Base-by-base conservation (phyloP, 2,888 invertebrate genomes). In the Osedax frankpressi region DNA sequence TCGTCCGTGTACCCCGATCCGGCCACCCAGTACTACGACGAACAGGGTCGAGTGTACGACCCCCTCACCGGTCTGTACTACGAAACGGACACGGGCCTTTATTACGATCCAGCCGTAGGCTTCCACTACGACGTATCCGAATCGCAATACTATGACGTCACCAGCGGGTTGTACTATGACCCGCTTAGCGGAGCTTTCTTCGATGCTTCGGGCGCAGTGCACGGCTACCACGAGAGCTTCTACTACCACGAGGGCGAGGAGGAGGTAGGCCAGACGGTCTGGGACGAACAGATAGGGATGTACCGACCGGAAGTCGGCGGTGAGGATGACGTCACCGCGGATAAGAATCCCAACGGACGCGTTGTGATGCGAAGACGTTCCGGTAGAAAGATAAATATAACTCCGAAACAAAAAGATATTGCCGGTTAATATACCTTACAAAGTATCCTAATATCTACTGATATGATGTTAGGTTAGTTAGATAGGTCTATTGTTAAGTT, bases 161-260 rank as follows among this genome's bases (percentile, higher is more conserved):
- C 19, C 44, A 44, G 11, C 44, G 44, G 44, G 19, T 19, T 44
- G 44, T 44, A 44, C 44, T 44, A 44, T 19, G 44, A 44, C 44
- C 44, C 44, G 19, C 44, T 11, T 11, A 44, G 44, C 44, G 44
- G 44, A 6, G 44, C 44, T 44, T 44, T 44, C 44, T 44, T 44
- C 44, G 44, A 44, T 19, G 44, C 44, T 6, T 44, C 44, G 44
- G 44, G 44, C 44, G 44, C 44, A 6, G 44, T 44, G 19, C 44
- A 44, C 44, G 44, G 44, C 44, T 44, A 44, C 19, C 44, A 44
- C 44, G 44, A 75, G 3, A 73, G 68, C 30, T 60, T 69, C 28
- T 75, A 78, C 11, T 63, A 76, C 24, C 78, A 78, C 70, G 76
- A 75, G 26, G 78, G 78, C 74, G 75, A 75, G 27, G 69, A 75